phyloP scores from a whole-genome alignment of 2,113 vertebrate species.

The Neogobius melanostomus region DNA sequence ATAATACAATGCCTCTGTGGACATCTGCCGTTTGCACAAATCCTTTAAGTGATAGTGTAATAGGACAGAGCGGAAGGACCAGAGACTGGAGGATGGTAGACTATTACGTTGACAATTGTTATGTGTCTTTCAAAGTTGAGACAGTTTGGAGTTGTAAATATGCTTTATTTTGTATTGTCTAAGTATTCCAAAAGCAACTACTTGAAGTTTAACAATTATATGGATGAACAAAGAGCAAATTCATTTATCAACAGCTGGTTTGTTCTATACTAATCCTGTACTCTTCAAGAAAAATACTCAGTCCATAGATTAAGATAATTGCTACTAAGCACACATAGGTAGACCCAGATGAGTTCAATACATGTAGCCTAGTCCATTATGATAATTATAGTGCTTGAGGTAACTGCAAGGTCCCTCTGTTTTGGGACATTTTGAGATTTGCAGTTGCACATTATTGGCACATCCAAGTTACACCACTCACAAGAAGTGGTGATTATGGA shows the following conservation, averaged over 20 bases:
- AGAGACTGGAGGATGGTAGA: conserved; percentile 1
- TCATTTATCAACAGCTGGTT: too few relatives aligned
- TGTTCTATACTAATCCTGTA: conserved; percentile 15
- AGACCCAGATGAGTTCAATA: conserved; percentile 54
- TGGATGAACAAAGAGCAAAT: too few relatives aligned
- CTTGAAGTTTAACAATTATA: too few relatives aligned
- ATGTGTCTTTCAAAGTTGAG: neutral
- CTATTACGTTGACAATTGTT: conserved; percentile 8
- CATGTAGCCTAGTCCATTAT: conserved; percentile 66
- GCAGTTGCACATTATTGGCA: conserved; percentile 66
- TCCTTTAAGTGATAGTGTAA: conserved; percentile 66
- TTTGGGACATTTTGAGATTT: conserved; percentile 68
- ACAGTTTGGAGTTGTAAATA: neutral
- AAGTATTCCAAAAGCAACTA: neutral
- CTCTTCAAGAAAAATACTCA: conserved; percentile 66
- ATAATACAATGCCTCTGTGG: conserved; percentile 54
- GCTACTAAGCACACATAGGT: conserved; percentile 59
- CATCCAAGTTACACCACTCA: conserved; percentile 61
- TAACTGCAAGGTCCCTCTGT: conserved; percentile 66
- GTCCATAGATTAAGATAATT: conserved; percentile 61
- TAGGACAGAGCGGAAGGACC: conserved; percentile 42
- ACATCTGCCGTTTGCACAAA: conserved; percentile 68
- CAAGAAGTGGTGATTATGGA: conserved; percentile 60
- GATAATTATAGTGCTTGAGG: conserved; percentile 72
- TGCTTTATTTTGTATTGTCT: neutral